Evolutionary conservation across 1,140 invertebrate genomes (phyloP).

Genomic region (Dufourea novaeangliae): DNA sequence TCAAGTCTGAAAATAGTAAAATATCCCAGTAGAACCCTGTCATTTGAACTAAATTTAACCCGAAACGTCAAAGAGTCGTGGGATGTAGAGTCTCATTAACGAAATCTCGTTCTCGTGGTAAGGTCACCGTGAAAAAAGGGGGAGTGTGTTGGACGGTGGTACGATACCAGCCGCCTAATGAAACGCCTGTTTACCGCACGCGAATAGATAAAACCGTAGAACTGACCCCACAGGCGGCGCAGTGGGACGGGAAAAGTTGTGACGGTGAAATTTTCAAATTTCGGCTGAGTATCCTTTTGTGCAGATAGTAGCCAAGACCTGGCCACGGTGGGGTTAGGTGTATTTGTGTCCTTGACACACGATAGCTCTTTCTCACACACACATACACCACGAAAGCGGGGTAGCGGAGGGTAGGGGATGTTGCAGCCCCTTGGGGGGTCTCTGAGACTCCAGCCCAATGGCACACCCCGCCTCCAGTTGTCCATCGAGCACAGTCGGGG

Average conservation of each 20-base stretch:
- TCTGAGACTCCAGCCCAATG: constrained; percentile 51
- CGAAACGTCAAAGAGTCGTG: not conserved
- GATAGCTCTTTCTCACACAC: no score
- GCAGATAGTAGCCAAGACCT: not conserved
- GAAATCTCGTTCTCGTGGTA: not conserved
- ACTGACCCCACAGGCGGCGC: not conserved
- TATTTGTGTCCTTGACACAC: constrained; percentile 64
- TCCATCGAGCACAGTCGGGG: constrained; percentile 64
- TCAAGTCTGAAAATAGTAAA: not conserved
- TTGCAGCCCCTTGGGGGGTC: constrained; percentile 59
- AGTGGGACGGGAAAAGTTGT: not conserved
- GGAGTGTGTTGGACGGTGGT: not conserved
- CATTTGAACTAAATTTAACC: not conserved
- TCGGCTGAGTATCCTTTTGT: not conserved
- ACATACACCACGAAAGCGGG: constrained; percentile 7
- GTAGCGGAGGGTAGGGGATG: constrained; percentile 58
- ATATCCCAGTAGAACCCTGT: constrained; percentile 1
- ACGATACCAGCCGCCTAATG: constrained; percentile 3
- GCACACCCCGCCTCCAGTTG: constrained; percentile 62
- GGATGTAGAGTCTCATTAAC: not conserved
- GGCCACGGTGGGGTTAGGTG: constrained; percentile 16
- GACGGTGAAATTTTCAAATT: not conserved
- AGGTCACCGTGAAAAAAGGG: constrained; percentile 19
- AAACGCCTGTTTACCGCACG: not conserved
- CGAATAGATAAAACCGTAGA: constrained; percentile 18